phyloP scores from a whole-genome alignment of 2,113 vertebrate species.

The Verasper variegatus region DNA sequence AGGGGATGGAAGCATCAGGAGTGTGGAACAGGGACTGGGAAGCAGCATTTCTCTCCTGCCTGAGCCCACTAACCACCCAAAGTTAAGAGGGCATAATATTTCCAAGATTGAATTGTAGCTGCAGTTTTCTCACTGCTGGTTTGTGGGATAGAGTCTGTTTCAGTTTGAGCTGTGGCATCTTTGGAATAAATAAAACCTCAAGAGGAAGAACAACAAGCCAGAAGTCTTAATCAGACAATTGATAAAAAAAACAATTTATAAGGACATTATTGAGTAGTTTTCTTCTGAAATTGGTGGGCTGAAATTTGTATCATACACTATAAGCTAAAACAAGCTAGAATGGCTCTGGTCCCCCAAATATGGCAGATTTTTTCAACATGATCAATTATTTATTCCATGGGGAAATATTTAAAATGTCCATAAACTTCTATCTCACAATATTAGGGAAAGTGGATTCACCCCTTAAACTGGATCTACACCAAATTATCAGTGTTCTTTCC shows the following conservation, averaged over 20 bases:
- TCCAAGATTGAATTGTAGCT: slow-evolving; percentile 44
- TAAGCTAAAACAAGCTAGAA: too few relatives aligned
- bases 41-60: slow-evolving; percentile 22
- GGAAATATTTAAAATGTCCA: too few relatives aligned
- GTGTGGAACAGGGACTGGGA: slow-evolving; percentile 29
- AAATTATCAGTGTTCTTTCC: too few relatives aligned
- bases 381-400: too few relatives aligned
- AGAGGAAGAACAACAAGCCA: background rate
- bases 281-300: too few relatives aligned
- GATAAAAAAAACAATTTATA: background rate
- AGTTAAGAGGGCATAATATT: slow-evolving; percentile 23
- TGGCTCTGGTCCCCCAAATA: too few relatives aligned
- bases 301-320: too few relatives aligned
- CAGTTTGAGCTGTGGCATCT: background rate
- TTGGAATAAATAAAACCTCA: slow-evolving; percentile 1
- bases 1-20: slow-evolving; percentile 56
- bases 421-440: too few relatives aligned
- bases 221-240: background rate
- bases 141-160: slow-evolving; percentile 2
- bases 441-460: too few relatives aligned
- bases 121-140: background rate
- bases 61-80: background rate
- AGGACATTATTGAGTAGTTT: too few relatives aligned
- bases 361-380: too few relatives aligned
- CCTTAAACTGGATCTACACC: too few relatives aligned